These are phyloP conservation scores for Rhyacophila brunnea DNA, from an alignment of 1,140 invertebrate genomes.

Conservation along the genomic window DNA sequence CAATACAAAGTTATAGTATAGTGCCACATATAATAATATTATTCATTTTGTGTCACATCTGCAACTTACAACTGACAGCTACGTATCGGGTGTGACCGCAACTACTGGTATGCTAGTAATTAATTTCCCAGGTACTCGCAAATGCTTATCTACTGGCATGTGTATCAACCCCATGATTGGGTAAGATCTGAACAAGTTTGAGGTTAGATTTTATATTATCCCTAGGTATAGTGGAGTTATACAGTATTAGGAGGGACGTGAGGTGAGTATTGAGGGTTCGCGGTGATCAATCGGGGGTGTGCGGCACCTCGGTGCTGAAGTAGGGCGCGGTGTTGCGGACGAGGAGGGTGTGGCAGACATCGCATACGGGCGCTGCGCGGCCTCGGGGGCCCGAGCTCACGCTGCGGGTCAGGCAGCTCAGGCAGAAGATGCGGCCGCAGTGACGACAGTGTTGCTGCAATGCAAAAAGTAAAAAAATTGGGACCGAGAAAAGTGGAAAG, in stretches of 20 bases:
- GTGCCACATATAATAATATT: no score
- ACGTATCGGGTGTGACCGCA: no score
- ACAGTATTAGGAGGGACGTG: not conserved
- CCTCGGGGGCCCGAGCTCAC: slow-evolving; percentile 86
- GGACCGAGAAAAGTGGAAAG: no score
- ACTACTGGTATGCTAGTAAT: no score
- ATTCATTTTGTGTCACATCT: no score
- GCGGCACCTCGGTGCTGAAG: slow-evolving; percentile 86
- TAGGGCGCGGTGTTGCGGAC: slow-evolving; percentile 91
- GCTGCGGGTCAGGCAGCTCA: slow-evolving; percentile 75
- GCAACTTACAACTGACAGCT: no score
- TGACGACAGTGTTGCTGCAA: slow-evolving; percentile 87
- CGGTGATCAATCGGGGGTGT: slow-evolving; percentile 52
- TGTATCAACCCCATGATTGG: no score
- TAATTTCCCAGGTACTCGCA: no score
- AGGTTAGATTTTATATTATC: not conserved
- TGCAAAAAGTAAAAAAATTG: slow-evolving; percentile 2
- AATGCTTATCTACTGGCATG: no score
- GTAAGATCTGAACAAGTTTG: no score
- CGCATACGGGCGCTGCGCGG: slow-evolving; percentile 85
- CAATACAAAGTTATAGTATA: no score
- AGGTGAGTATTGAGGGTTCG: not conserved
- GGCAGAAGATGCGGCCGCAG: slow-evolving; percentile 94
- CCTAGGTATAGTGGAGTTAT: not conserved
- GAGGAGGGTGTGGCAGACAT: slow-evolving; percentile 95